Evolutionary conservation across 1,140 invertebrate genomes (phyloP).

Genomic region (Panagrolaimus sp.): DNA sequence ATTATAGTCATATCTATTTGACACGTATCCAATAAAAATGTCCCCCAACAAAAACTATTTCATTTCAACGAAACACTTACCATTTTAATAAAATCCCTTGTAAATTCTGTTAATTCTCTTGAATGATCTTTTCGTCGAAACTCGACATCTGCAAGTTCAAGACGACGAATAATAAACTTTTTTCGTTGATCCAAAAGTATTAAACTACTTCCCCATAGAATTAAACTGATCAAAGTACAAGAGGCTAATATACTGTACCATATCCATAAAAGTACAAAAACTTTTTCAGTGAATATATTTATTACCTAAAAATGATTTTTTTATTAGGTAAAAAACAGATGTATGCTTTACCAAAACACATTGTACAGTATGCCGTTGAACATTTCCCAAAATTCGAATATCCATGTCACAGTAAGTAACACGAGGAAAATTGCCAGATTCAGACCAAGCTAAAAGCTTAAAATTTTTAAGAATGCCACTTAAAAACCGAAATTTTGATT

Average conservation of each 20-base stretch:
- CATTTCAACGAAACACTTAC: too few species aligned
- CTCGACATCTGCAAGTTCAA: conserved; percentile 56
- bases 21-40: too few species aligned
- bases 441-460: conserved; percentile 48
- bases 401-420: conserved; percentile 62
- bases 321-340: too few species aligned
- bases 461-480: too few species aligned
- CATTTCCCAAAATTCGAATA: conserved; percentile 61
- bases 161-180: conserved; percentile 53
- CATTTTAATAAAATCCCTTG: conserved; percentile 6
- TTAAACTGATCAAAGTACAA: conserved; percentile 57
- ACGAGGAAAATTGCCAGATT: conserved; percentile 59
- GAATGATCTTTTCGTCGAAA: conserved; percentile 40
- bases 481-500: background rate
- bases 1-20: too few species aligned
- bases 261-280: conserved; percentile 62
- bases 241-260: conserved; percentile 62
- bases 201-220: conserved; percentile 46
- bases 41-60: too few species aligned
- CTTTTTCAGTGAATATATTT: conserved; percentile 60
- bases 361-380: conserved; percentile 59
- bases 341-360: conserved; percentile 58
- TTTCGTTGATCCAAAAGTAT: conserved; percentile 47
- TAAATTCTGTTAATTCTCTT: conserved; percentile 41
- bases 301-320: conserved; percentile 41